Base-by-base conservation (phyloP, 2,888 invertebrate species). In the Esperia sulphurella region DNA sequence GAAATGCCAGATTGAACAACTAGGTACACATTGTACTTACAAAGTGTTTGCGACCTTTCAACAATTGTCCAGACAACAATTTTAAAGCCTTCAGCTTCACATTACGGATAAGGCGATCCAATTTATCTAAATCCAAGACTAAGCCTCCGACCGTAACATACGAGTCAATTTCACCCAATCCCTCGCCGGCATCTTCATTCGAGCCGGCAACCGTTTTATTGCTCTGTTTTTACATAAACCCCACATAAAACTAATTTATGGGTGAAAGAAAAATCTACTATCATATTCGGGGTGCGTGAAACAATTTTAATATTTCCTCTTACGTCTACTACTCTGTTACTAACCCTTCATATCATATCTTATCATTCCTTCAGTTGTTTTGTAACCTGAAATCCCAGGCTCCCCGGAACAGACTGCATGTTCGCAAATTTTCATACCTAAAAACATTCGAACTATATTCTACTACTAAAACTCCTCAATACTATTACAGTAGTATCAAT, bases 221-320 rank as follows among this genome's bases (percentile, higher is more conserved):
- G 70, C 75, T 57, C 46, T 77, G 71, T 76, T 79, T 79, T 81
- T 78, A 79, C 81, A 80, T 81, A 79, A 79, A 75, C 61, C 70
- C 62, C 69, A 55, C 75, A 79, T 82, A 79, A 82, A 79, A 68
- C 70, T 74, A 78, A 81, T 81, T 81, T 81, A 82, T 80, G 46
- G 59, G 61, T 51, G 54, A 51, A 51, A 59, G 53, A 51, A 50
- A 54, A 51, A 41, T 46, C 46, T 50, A 59, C 57, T 56, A 50
- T 50, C 47, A 51, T 52, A 52, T 21, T 21, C 49, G 44, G 44
- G 31, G 45, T 43, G 45, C 48, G 49, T 30, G 50, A 49, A 51
- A 50, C 50, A 52, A 43, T 55, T 52, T 55, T 50, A 43, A 46
- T 50, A 45, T 46, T 45, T 39, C 14, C 37, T 13, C 14, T 31